Evolutionary conservation across 2,797 vertebrate genomes (phyloP).

Genomic region (Acipenser transmontanus): DNA sequence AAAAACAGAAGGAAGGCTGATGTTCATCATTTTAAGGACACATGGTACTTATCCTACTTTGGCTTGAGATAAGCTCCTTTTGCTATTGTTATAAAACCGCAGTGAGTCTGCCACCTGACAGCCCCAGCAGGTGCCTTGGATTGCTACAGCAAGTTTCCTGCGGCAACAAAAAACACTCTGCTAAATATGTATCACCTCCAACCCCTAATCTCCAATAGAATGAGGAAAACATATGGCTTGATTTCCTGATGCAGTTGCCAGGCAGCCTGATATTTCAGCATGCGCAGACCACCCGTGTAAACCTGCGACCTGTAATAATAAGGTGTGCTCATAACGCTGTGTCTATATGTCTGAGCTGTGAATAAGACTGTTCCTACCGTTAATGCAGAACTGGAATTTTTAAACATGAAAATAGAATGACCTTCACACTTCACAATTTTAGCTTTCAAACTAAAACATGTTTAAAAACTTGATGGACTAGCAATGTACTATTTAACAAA

Average conservation of each 20-base stretch:
- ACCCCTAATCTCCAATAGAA: constrained; percentile 34
- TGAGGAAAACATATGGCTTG: constrained; percentile 32
- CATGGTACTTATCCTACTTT: neutral
- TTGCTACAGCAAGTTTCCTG: neutral
- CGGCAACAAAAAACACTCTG: constrained; percentile 5
- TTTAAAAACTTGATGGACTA: too few relatives aligned
- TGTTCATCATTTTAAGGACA: neutral
- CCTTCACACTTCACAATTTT: constrained; percentile 20
- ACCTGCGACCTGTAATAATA: neutral
- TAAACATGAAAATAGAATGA: constrained; percentile 20
- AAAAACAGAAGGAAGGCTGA: too few relatives aligned
- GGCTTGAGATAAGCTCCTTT: neutral
- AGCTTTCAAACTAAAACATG: too few relatives aligned
- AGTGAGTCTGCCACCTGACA: neutral
- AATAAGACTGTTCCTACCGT: constrained; percentile 14
- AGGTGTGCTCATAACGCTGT: neutral
- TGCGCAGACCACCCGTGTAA: neutral
- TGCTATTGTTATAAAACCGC: neutral
- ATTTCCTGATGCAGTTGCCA: constrained; percentile 13
- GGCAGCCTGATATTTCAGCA: too few relatives aligned
- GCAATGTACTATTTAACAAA: too few relatives aligned
- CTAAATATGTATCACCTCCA: constrained; percentile 42
- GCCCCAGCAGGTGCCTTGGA: neutral
- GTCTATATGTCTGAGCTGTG: constrained; percentile 13
- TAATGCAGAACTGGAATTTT: constrained; percentile 11